A percentile compares a stretch with the other conserved stretches of the same genome.
Evolutionary conservation across 2,888 invertebrate species (phyloP).

Genomic region (Cephus spinipes): DNA sequence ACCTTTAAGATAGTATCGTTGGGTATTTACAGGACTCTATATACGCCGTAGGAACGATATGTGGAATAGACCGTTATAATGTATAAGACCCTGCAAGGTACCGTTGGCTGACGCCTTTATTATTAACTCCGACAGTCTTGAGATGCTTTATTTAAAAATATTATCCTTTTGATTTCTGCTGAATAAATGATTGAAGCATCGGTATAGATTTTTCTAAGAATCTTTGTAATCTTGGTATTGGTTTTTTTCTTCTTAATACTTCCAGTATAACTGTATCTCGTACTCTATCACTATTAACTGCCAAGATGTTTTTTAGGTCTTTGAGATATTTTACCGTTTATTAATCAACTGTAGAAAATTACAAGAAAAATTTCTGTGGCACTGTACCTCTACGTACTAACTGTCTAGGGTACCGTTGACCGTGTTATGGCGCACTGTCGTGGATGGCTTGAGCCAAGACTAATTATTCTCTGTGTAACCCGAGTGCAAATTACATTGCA

Average conservation of each 20-base stretch:
- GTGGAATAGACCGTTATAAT: slow-evolving; percentile 49
- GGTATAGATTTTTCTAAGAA: neutral
- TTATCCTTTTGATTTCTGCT: neutral
- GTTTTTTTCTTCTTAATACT: neutral
- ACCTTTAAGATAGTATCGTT: neutral
- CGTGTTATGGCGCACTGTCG: slow-evolving; percentile 31
- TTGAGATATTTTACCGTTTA: neutral
- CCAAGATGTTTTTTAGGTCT: neutral
- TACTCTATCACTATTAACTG: neutral
- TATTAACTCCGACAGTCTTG: neutral
- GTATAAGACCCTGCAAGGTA: slow-evolving; percentile 24
- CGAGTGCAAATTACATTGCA: neutral
- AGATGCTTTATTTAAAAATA: neutral
- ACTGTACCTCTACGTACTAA: neutral
- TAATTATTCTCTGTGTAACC: neutral
- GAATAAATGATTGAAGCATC: neutral
- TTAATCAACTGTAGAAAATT: neutral
- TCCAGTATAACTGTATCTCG: neutral
- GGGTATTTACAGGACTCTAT: slow-evolving; percentile 7
- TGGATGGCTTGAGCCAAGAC: neutral
- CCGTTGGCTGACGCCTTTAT: slow-evolving; percentile 24
- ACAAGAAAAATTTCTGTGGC: neutral
- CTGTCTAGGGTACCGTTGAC: slow-evolving; percentile 21
- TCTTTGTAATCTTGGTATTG: neutral
- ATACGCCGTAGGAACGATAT: slow-evolving; percentile 25